Percentiles rank a stretch among this genome's conserved stretches.
Evolutionary conservation across 2,797 vertebrate species (phyloP).

Genomic region (Acipenser transmontanus): DNA sequence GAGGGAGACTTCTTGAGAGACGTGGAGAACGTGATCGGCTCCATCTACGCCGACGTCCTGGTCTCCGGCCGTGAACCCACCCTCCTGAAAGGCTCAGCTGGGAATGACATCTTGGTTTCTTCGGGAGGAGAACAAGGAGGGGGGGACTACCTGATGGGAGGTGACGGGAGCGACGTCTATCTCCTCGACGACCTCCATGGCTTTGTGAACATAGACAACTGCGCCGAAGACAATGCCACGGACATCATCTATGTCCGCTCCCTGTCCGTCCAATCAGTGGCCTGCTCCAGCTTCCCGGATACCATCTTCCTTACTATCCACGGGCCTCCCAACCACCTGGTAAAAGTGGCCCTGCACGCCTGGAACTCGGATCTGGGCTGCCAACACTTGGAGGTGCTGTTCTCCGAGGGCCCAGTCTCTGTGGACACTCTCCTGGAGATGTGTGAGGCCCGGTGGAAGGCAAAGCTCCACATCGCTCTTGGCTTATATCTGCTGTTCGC

Average conservation of each 20-base stretch:
- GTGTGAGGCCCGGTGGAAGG: not conserved
- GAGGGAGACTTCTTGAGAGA: constrained; percentile 45
- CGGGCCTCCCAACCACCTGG: not conserved
- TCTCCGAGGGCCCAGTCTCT: constrained; percentile 8
- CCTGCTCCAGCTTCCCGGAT: constrained; percentile 5
- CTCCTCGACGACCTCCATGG: constrained; percentile 26
- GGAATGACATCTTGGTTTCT: constrained; percentile 41
- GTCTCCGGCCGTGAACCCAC: constrained; percentile 36
- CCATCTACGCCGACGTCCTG: constrained; percentile 42
- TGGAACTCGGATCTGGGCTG: constrained; percentile 12
- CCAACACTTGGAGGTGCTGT: constrained; percentile 13
- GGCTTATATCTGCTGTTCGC: too few relatives aligned
- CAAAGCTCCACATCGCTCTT: too few relatives aligned
- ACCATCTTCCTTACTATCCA: constrained; percentile 21
- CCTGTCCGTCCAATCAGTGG: not conserved
- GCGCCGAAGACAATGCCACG: constrained; percentile 30
- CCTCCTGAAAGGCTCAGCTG: constrained; percentile 42
- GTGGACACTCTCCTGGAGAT: constrained; percentile 6
- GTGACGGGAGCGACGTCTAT: constrained; percentile 42
- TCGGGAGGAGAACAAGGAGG: constrained; percentile 8
- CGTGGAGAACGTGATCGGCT: constrained; percentile 41
- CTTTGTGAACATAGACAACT: constrained; percentile 39
- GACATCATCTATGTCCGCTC: constrained; percentile 34
- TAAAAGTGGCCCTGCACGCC: constrained; percentile 7
- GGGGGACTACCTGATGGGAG: constrained; percentile 40